These are phyloP conservation scores for Emys orbicularis DNA, from an alignment of 2,797 vertebrate genomes.

Conservation along the genomic window DNA sequence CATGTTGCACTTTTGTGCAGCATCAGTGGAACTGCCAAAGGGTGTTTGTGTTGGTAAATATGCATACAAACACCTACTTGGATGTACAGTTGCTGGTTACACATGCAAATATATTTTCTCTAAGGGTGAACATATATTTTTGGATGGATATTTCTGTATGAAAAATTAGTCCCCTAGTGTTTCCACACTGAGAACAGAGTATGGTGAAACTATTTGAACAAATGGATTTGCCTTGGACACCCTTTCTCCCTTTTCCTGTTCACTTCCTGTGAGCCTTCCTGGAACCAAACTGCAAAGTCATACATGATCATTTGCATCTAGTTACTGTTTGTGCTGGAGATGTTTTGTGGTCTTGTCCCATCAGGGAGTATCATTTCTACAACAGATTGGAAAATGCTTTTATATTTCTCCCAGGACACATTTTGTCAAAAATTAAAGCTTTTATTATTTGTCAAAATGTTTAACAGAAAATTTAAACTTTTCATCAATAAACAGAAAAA, in stretches of 20 bases:
- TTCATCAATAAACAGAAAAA: too few relatives aligned
- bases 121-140: not conserved
- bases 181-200: not conserved
- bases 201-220: not conserved
- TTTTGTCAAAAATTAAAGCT: too few relatives aligned
- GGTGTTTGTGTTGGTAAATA: not conserved
- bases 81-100: not conserved
- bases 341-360: not conserved
- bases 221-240: not conserved
- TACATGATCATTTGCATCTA: not conserved
- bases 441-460: too few relatives aligned
- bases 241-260: not conserved
- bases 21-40: not conserved
- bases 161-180: not conserved
- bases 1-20: slow-evolving; percentile 19
- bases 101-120: not conserved
- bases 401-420: too few relatives aligned
- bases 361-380: not conserved
- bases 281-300: not conserved
- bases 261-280: not conserved
- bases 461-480: too few relatives aligned
- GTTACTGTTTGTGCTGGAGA: not conserved
- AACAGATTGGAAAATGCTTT: not conserved
- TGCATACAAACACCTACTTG: not conserved
- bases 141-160: not conserved